Evolutionary conservation across 2,888 invertebrate genomes (phyloP).

Genomic region (Allacma fusca): DNA sequence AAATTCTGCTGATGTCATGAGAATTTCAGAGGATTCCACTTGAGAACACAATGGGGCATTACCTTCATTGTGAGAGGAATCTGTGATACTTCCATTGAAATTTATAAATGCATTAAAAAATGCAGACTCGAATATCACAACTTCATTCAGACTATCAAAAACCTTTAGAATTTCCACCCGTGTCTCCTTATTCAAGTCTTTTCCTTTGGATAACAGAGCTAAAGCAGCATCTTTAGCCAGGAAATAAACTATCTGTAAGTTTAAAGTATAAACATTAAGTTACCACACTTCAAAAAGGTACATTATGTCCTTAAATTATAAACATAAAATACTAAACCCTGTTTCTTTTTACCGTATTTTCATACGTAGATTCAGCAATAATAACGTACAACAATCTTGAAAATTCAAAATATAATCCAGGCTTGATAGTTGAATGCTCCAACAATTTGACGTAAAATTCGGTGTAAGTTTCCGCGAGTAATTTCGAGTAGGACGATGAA

Average conservation of each 20-base stretch:
- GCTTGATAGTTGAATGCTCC: constrained; percentile 30
- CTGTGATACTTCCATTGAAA: background rate
- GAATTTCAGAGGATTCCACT: constrained; percentile 21
- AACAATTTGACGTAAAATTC: constrained; percentile 53
- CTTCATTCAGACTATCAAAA: constrained; percentile 13
- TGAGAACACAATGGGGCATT: constrained; percentile 3
- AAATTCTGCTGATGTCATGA: constrained; percentile 19
- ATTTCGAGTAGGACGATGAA: constrained; percentile 50
- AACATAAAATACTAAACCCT: background rate
- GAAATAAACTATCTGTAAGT: background rate
- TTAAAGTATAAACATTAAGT: background rate
- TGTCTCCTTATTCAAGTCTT: constrained; percentile 24
- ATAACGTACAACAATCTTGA: constrained; percentile 49
- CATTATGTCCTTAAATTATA: background rate
- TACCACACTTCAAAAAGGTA: too few species aligned
- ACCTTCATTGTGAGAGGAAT: background rate
- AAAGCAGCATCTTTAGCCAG: constrained; percentile 6
- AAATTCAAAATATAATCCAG: constrained; percentile 30
- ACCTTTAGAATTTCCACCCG: background rate
- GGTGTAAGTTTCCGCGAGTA: constrained; percentile 47
- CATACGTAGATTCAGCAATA: constrained; percentile 48
- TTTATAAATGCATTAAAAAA: constrained; percentile 6
- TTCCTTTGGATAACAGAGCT: constrained; percentile 2
- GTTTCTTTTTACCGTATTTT: constrained; percentile 45
- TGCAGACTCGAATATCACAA: constrained; percentile 18